phyloP scores from a whole-genome alignment of 2,888 invertebrate species.

The Spisula subtruncata region DNA sequence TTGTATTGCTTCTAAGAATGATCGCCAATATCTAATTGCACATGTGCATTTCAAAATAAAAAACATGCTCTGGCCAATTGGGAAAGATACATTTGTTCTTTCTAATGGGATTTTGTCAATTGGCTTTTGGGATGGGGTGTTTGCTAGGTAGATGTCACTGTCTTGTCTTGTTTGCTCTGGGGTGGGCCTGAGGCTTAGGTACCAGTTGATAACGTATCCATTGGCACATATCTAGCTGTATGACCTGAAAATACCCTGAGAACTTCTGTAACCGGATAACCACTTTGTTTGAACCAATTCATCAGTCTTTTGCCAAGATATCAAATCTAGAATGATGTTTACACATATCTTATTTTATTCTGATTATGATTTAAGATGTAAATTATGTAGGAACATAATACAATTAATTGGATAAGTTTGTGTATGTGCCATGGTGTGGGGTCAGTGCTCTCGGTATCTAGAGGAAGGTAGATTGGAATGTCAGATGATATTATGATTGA shows the following conservation, averaged over 20 bases:
- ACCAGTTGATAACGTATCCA: no score
- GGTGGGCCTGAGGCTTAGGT: no score
- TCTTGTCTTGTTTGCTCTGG: no score
- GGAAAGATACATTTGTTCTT: no score
- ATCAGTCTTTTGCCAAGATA: neutral
- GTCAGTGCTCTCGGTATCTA: slow-evolving; percentile 10
- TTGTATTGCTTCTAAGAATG: no score
- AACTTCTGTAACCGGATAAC: neutral
- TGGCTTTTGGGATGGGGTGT: no score
- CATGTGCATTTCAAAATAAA: no score
- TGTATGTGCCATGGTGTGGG: no score
- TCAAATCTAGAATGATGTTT: neutral
- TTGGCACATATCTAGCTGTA: neutral
- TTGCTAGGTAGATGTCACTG: no score
- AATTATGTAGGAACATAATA: neutral
- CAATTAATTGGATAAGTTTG: neutral
- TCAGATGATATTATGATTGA: slow-evolving; percentile 14
- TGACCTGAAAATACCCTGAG: neutral
- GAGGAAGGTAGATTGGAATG: neutral
- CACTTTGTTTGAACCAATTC: neutral
- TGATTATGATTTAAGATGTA: slow-evolving; percentile 1
- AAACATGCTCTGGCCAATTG: no score
- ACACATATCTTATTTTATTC: neutral
- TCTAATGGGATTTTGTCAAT: no score
- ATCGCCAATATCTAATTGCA: no score